Base-by-base conservation (phyloP, 2,888 invertebrate species). In the Drosophila algonquin region DNA sequence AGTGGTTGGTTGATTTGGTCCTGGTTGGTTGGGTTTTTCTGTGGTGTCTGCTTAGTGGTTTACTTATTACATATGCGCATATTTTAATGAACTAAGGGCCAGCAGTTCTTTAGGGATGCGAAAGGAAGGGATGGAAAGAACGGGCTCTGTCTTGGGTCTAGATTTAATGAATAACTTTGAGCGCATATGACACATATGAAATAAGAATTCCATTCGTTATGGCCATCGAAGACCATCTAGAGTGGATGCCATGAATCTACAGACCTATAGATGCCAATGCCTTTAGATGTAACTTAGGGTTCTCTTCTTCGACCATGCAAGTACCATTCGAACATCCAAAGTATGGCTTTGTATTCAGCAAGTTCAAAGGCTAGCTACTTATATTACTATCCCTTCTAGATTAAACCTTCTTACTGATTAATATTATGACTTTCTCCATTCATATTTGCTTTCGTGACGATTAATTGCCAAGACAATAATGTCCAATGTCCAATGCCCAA, bases 31-130 rank as follows among this genome's bases (percentile, higher is more conserved):
- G 7, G 52, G 54, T 53, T 55, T 45, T 55, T 12, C 10, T 45
- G 40, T 35, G 67, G 63, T 53, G 63, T 44, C 44, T 50, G 53
- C 48, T 65, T 57, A 67, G 67, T 18, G 67, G 67, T 57, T 54
- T 57, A 30, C 59, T 69, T 63, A 44, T 59, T 82, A 56, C 83
- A 84, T 87, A 85, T 84, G 83, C 55, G 86, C 80, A 75, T 69
- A 83, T 87, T 78, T 78, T 67, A 58, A 67, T 44, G 27, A 53
- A 46, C 47, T 18, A 40, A 69, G 53, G 50, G n/a, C 45, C 56
- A 69, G n/a, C 56, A 69, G n/a, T 67, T 55, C 63, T 47, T 40
- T 16, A 61, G 59, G 61, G 63, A 51, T 7, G 44, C 21, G n/a
- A 44, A 44, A 24, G 2, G 4, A 40, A 6, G n/a, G 6, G 4